These are phyloP conservation scores for Alosa alosa DNA, from an alignment of 2,113 vertebrate species.

Conservation along the genomic window DNA sequence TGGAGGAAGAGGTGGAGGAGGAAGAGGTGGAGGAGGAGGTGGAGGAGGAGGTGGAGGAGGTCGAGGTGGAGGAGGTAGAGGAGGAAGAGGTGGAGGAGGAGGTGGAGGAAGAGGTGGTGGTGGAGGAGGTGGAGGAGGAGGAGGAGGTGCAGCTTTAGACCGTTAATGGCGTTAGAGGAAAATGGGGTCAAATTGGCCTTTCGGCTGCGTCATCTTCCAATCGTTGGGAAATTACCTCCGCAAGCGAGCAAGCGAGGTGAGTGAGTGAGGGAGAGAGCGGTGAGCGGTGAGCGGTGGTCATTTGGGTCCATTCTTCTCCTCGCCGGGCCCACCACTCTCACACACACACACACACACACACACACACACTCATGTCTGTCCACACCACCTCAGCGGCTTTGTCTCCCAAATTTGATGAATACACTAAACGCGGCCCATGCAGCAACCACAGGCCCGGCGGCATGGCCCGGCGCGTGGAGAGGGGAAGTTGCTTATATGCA, in stretches of 20 bases:
- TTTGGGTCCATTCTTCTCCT: constrained; percentile 47
- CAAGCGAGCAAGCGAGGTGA: constrained; percentile 48
- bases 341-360: not conserved
- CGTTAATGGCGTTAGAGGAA: constrained; percentile 59
- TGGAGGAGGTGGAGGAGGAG: not conserved
- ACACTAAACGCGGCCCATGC: constrained; percentile 49
- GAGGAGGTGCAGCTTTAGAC: not conserved
- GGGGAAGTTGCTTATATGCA: constrained; percentile 69
- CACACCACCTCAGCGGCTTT: constrained; percentile 54
- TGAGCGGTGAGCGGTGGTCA: not conserved
- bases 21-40: too few relatives aligned
- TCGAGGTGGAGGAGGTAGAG: too few relatives aligned
- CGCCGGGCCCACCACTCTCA: too few relatives aligned
- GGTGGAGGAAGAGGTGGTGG: not conserved
- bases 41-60: not conserved
- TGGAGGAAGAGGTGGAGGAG: too few relatives aligned
- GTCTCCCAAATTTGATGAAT: constrained; percentile 60
- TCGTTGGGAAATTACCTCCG: constrained; percentile 61
- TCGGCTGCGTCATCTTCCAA: constrained; percentile 67
- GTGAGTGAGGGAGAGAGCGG: not conserved
- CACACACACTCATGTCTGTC: constrained; percentile 25
- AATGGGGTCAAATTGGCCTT: constrained; percentile 75
- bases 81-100: too few relatives aligned
- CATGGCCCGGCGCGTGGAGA: constrained; percentile 45
- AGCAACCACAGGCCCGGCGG: constrained; percentile 18